Evolutionary conservation across 2,888 invertebrate genomes (phyloP), one percentile per base, ranked within the genome.

Genomic region (Prosopocoilus inquinatus): DNA sequence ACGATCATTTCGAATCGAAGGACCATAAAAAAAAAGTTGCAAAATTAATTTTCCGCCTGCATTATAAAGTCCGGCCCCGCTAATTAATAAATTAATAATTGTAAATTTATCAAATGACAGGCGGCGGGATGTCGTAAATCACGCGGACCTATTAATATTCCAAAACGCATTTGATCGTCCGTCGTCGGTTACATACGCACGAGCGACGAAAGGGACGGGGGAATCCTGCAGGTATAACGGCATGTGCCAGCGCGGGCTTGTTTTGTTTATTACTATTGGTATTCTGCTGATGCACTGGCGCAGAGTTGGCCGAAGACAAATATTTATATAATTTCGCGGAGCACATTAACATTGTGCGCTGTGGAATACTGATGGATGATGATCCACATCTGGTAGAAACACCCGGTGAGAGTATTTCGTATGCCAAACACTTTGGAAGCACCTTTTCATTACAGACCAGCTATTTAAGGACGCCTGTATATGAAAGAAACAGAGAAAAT

Each of bases 241-340:
- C 52, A 53, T 48, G 57, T 57, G 57, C 57, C 49, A 57, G n/a
- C n/a, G n/a, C 57, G 53, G 57, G 57, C 53, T 53, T 41, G 41
- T 41, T 16, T n/a, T n/a, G n/a, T n/a, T n/a, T n/a, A n/a, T n/a
- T 28, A 28, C 20, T n/a, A 41, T 41, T 41, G 15, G 16, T 41
- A 41, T 41, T 11, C 41, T 16, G 41, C 41, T 13, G 41, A n/a
- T 41, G 41, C 13, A 41, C 16, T 9, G 9, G 41, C 41, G 15
- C 9, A 38, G 12, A 38, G 11, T 38, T 16, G 41, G 16, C 12
- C 15, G 15, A 9, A 41, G 13, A 13, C 38, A 41, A 41, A 41
- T 41, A 41, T 41, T 41, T 41, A 11, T 41, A 41, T n/a, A 15
- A 41, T 15, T 41, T 28, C 20, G 20, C 20, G 20, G 20, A 28